phyloP scores from a whole-genome alignment of 1,140 invertebrate species.

The Bombus waltoni region DNA sequence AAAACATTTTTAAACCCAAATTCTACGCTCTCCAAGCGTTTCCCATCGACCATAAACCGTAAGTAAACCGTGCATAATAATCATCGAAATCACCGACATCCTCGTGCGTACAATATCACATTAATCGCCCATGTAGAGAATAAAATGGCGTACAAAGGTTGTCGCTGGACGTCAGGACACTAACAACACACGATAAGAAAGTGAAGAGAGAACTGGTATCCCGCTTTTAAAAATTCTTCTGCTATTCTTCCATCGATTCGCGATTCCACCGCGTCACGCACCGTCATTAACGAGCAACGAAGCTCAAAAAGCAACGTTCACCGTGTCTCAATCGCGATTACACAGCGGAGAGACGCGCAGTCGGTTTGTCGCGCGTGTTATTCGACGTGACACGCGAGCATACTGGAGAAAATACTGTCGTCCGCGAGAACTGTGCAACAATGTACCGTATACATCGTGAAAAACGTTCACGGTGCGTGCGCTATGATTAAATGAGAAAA shows the following conservation, averaged over 20 bases:
- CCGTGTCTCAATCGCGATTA: slow-evolving; percentile 10
- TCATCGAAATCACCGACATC: slow-evolving; percentile 1
- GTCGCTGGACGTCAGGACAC: background rate
- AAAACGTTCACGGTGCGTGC: slow-evolving; percentile 39
- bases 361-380: slow-evolving; percentile 36
- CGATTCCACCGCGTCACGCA: slow-evolving; percentile 28
- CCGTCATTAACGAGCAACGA: slow-evolving; percentile 12
- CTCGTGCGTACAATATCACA: background rate
- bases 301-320: background rate
- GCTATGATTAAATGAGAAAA: slow-evolving; percentile 26
- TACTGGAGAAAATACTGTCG: slow-evolving; percentile 9
- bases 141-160: background rate
- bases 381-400: slow-evolving; percentile 35
- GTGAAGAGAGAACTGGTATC: background rate
- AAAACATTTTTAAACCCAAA: background rate
- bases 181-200: background rate
- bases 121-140: background rate
- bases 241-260: slow-evolving; percentile 25
- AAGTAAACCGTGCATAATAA: slow-evolving; percentile 1
- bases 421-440: background rate
- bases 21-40: background rate
- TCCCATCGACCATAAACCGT: background rate
- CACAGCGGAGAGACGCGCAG: background rate
- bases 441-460: slow-evolving; percentile 27
- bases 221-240: background rate